A percentile compares a stretch with the other conserved stretches of the same genome.
Conservation (phyloP, 2,797 vertebrate species). For the Sebastolobus alascanus region DNA sequence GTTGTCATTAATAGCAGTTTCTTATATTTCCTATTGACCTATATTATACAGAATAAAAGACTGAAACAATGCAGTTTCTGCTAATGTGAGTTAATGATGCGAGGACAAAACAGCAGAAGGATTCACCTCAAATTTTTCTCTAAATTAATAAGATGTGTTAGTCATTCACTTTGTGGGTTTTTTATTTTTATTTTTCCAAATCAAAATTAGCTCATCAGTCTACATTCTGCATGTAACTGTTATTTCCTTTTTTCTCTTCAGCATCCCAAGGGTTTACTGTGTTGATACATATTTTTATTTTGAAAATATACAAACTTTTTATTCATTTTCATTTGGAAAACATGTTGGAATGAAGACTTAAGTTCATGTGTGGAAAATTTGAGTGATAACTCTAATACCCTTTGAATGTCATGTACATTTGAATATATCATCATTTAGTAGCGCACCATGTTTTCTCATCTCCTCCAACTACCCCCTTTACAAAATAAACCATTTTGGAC, state of each 20-base stretch:
- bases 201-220: conserved; percentile 75
- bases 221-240: conserved; percentile 80
- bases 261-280: conserved; percentile 87
- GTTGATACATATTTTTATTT: conserved; percentile 86
- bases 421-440: conserved; percentile 89
- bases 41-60: conserved; percentile 84
- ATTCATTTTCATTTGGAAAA: conserved; percentile 83
- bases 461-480: conserved; percentile 81
- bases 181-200: conserved; percentile 52
- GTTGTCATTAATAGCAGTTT: conserved; percentile 83
- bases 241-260: conserved; percentile 71
- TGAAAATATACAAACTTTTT: conserved; percentile 83
- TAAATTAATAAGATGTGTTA: conserved; percentile 62
- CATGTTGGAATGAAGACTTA: conserved; percentile 78
- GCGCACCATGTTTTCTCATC: conserved; percentile 86
- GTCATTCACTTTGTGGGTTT: conserved; percentile 58
- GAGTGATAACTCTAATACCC: conserved; percentile 84
- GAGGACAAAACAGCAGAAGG: conserved; percentile 65
- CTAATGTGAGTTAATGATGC: conserved; percentile 80
- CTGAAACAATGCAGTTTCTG: conserved; percentile 79
- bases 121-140: conserved; percentile 61
- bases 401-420: conserved; percentile 88
- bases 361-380: conserved; percentile 81
- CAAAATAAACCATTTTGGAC: conserved; percentile 88
- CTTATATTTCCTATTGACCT: conserved; percentile 85